phyloP scores from a whole-genome alignment of 1,140 invertebrate genomes.

The Aleiodes sp. region DNA sequence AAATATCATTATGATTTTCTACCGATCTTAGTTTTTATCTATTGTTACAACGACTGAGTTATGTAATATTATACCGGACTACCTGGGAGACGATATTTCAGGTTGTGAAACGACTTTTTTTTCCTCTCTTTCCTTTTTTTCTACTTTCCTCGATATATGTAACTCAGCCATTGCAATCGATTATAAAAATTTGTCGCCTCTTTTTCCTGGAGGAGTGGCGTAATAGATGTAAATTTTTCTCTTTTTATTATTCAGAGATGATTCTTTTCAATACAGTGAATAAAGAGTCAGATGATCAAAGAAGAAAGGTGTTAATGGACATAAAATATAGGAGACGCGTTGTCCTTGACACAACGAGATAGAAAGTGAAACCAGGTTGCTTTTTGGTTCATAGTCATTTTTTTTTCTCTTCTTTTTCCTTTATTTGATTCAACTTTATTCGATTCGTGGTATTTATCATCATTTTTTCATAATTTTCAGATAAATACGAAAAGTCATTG shows the following conservation, averaged over 20 bases:
- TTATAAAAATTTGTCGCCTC: background rate
- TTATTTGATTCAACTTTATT: too few relatives aligned
- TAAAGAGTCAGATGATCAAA: background rate
- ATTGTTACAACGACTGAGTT: background rate
- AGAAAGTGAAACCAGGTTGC: slow-evolving; percentile 34
- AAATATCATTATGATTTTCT: too few relatives aligned
- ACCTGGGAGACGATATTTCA: background rate
- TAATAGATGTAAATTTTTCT: background rate
- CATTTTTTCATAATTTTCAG: too few relatives aligned
- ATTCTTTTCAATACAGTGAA: slow-evolving; percentile 1
- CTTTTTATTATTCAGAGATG: background rate
- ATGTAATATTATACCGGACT: background rate
- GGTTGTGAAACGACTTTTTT: background rate
- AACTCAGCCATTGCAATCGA: background rate
- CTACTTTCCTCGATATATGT: background rate
- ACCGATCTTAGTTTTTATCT: background rate
- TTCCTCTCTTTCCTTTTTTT: too few relatives aligned
- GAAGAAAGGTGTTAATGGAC: slow-evolving; percentile 6
- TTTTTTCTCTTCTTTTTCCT: too few relatives aligned
- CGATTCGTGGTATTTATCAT: too few relatives aligned
- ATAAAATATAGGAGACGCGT: slow-evolving; percentile 21
- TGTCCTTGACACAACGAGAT: slow-evolving; percentile 33
- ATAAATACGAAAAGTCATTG: too few relatives aligned
- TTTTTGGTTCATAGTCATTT: slow-evolving; percentile 15
- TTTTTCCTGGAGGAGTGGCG: background rate